Percentiles rank a stretch among this genome's conserved stretches.
These are phyloP conservation scores for Anas platyrhynchos DNA, from an alignment of 2,113 vertebrate species.

Conservation along the genomic window DNA sequence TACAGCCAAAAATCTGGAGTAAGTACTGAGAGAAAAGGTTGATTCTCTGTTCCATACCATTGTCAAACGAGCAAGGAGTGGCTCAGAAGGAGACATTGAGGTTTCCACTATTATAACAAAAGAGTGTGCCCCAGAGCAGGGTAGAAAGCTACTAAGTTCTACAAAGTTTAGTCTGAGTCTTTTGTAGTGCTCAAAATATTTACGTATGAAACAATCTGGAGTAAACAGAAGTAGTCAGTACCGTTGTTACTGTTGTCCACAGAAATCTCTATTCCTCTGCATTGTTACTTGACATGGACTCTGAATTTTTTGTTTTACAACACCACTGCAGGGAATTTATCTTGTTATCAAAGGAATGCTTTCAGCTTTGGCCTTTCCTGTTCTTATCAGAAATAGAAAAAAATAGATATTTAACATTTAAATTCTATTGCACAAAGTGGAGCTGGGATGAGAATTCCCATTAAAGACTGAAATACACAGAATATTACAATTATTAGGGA, in stretches of 20 bases:
- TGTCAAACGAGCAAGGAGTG: not conserved
- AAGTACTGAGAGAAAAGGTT: not conserved
- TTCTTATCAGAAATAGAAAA: not conserved
- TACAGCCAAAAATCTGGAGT: not conserved
- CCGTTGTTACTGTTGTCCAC: not conserved
- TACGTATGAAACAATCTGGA: not conserved
- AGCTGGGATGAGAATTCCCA: not conserved
- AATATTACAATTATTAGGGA: not conserved
- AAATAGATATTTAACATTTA: fast-evolving
- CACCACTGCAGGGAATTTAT: not conserved
- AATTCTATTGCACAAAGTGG: not conserved
- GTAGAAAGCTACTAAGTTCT: not conserved
- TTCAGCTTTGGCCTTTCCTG: not conserved
- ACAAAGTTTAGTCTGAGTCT: not conserved
- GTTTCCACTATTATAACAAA: not conserved
- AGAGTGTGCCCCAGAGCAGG: not conserved
- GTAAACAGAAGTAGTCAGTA: not conserved
- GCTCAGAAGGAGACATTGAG: not conserved
- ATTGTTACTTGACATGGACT: not conserved
- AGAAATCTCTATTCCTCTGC: not conserved
- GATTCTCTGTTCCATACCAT: not conserved
- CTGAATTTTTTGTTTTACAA: not conserved
- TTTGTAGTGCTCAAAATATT: not conserved
- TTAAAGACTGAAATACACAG: not conserved
- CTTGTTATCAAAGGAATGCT: not conserved